Base-by-base conservation (phyloP, 2,113 vertebrate genomes). In the Myotis brandtii region DNA sequence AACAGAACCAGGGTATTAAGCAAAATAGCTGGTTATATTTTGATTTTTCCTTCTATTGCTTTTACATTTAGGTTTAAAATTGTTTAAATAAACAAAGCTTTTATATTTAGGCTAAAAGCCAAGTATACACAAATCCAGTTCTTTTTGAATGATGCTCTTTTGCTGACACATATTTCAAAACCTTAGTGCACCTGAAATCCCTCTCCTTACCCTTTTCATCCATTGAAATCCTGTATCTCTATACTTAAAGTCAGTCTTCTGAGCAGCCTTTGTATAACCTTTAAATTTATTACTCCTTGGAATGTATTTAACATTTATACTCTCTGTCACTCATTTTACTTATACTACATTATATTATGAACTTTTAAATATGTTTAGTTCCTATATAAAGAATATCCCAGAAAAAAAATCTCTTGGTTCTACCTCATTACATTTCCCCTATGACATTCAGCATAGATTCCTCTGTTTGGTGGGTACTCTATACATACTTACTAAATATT, bases 241-340 rank as follows among this genome's bases (percentile, higher is more conserved):
- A 32, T 10, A 43, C 18, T 89, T 86, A 56, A 86, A 8, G 32
- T 20, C 25, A 43, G 21, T 66, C 43, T 70, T 83, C 76, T 80
- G 34, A 23, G 30, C 5, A 75, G 25, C 25, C 30, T 76, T 85
- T 86, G 54, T 12, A 40, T 85, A 73, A 79, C 4, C 6, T 80
- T 86, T 79, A 20, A 56, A 54, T 90, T 73, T 64, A 46, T 30
- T 90, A 32, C 2, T 91, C 56, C 75, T 95, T 82, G 46, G 43
- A 83, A 86, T 97, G 14, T 59, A 46, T 48, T 80, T 72, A 72
- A 34, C 64, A 93, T 77, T 92, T 87, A 66, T 88, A 40, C 4
- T 43, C 16, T 89, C 10, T 46, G 54, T 9, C 20, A 85, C 6
- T 66, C 6, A 75, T 91, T 87, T 89, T 64, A 86, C 25, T 69